Evolutionary conservation across 23 tunicate species (phyloP).

Genomic region (Diplosoma virens): DNA sequence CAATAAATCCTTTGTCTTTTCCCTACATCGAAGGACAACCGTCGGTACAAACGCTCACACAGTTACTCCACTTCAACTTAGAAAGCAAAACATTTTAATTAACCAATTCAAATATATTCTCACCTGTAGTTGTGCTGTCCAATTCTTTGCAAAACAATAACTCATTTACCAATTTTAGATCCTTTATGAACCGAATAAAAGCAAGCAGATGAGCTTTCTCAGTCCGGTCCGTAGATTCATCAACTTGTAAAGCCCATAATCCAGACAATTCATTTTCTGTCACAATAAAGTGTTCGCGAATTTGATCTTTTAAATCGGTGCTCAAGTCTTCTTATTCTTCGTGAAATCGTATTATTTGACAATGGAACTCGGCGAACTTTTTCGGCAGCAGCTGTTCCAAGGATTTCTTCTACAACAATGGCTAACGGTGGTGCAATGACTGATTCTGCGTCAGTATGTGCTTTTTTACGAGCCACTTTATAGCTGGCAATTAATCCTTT

Average conservation of each 20-base stretch:
- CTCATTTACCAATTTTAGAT: slow-evolving; percentile 50
- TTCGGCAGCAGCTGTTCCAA: slow-evolving; percentile 58
- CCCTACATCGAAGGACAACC: slow-evolving; percentile 53
- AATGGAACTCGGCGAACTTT: slow-evolving; percentile 50
- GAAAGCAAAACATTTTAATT: slow-evolving; percentile 38
- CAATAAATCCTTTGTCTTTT: slow-evolving; percentile 37
- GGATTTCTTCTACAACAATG: slow-evolving; percentile 56
- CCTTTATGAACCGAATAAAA: slow-evolving; percentile 57
- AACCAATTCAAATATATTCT: slow-evolving; percentile 49
- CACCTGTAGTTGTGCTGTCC: slow-evolving; percentile 58
- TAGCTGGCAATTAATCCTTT: slow-evolving; percentile 57
- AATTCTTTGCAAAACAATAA: slow-evolving; percentile 64
- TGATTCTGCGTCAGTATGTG: slow-evolving; percentile 70
- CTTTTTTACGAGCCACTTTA: slow-evolving; percentile 69
- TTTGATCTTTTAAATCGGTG: slow-evolving; percentile 51
- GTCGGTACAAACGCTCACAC: slow-evolving; percentile 51
- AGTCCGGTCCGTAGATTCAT: slow-evolving; percentile 56
- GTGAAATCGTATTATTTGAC: slow-evolving; percentile 44
- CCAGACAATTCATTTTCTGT: slow-evolving; percentile 36
- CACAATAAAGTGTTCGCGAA: slow-evolving; percentile 58
- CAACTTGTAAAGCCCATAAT: slow-evolving; percentile 52
- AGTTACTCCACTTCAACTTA: slow-evolving; percentile 54
- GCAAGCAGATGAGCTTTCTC: slow-evolving; percentile 69
- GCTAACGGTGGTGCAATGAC: slow-evolving; percentile 62
- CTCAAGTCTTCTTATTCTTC: slow-evolving; percentile 51